Evolutionary conservation across 1,140 invertebrate genomes (phyloP).

Genomic region (Bicyclus anynana): DNA sequence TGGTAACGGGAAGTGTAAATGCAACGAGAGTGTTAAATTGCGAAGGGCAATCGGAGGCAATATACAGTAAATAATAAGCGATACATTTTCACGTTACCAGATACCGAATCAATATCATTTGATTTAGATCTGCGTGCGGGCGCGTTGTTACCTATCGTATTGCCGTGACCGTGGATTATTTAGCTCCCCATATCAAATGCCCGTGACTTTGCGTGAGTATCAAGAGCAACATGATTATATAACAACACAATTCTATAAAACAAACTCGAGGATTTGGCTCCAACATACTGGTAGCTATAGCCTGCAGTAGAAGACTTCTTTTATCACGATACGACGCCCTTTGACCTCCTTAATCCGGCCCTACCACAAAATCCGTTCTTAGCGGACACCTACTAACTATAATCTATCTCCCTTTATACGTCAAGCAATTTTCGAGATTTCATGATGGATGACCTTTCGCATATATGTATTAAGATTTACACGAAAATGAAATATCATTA

Average conservation of each 20-base stretch:
- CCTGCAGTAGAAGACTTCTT: too few species aligned
- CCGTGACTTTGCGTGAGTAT: not conserved
- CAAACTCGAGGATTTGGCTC: too few species aligned
- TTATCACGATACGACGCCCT: too few species aligned
- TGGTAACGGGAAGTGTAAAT: not conserved
- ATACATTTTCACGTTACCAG: not conserved
- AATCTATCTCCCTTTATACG: too few species aligned
- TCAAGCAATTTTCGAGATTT: too few species aligned
- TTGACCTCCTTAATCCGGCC: too few species aligned
- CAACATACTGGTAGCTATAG: too few species aligned
- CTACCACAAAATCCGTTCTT: too few species aligned
- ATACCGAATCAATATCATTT: not conserved
- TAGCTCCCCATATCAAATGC: not conserved
- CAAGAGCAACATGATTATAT: not conserved
- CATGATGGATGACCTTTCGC: too few species aligned
- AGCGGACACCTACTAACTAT: too few species aligned
- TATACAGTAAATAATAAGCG: not conserved
- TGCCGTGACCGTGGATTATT: not conserved
- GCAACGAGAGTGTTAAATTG: not conserved
- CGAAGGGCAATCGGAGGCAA: not conserved
- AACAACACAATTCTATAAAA: not conserved
- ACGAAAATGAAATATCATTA: too few species aligned
- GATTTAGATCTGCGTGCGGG: not conserved
- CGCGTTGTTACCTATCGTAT: not conserved
- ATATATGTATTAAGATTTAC: too few species aligned